Conservation (phyloP, 2,888 invertebrate species). For the Polia nebulosa region DNA sequence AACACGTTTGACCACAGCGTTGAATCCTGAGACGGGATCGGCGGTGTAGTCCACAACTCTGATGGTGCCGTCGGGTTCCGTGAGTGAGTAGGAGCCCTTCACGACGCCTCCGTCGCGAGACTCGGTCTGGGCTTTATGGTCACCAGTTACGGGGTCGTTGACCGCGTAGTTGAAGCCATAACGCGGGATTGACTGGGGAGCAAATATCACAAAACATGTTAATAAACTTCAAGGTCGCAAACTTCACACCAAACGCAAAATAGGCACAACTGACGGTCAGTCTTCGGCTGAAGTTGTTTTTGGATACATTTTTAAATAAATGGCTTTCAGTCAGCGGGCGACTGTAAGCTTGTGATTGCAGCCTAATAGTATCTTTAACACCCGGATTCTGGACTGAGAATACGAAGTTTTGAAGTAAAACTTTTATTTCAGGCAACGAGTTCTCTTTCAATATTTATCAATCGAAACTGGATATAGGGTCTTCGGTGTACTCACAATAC, state of each 20-base stretch:
- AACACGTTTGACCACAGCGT: conserved; percentile 86
- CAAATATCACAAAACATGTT: conserved; percentile 5
- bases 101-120: conserved; percentile 85
- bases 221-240: neutral
- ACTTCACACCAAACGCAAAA: neutral
- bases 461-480: neutral
- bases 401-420: no score
- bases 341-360: neutral
- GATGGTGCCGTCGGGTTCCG: conserved; percentile 87
- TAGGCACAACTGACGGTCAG: neutral
- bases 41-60: conserved; percentile 86
- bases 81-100: conserved; percentile 86
- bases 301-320: neutral
- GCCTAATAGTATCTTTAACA: neutral
- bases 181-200: conserved; percentile 81
- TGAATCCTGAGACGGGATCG: conserved; percentile 84
- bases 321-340: neutral
- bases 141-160: conserved; percentile 86
- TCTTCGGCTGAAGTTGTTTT: neutral
- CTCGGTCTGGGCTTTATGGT: conserved; percentile 87
- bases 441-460: neutral
- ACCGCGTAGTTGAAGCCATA: conserved; percentile 89
- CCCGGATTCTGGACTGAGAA: neutral
- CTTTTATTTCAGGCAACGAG: no score
- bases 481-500: conserved; percentile 75